Conservation (phyloP, 2,797 vertebrate genomes). For the Xyrichtys novacula region DNA sequence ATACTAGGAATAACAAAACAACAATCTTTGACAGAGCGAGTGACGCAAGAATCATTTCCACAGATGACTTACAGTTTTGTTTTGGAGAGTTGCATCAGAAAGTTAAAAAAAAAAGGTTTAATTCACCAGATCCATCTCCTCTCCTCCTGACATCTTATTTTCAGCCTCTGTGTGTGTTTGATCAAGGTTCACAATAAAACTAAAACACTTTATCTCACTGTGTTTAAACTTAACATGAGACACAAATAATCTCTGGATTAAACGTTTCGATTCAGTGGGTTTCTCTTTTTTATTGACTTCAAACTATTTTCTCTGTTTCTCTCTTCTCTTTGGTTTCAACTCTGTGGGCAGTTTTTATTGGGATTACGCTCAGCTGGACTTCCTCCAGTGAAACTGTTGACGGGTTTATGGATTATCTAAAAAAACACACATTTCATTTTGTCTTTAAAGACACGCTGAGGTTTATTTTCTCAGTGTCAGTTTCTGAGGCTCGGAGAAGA, state of each 20-base stretch:
- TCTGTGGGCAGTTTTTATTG: neutral
- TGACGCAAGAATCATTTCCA: neutral
- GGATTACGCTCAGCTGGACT: neutral
- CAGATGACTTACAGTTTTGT: neutral
- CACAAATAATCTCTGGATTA: conserved; percentile 23
- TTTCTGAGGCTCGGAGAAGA: neutral
- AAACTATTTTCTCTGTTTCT: neutral
- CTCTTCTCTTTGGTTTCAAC: too few species aligned
- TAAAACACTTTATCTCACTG: conserved; percentile 5
- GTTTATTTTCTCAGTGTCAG: neutral
- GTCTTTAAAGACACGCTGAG: neutral
- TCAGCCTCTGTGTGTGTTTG: neutral
- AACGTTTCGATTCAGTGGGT: too few species aligned
- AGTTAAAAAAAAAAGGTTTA: neutral
- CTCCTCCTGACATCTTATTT: neutral
- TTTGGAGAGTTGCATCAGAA: neutral
- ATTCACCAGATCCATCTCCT: neutral
- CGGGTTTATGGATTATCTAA: neutral
- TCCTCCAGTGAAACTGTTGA: too few species aligned
- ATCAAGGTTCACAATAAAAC: neutral
- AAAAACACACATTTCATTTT: too few species aligned
- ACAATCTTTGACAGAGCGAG: neutral
- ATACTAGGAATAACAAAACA: too few species aligned
- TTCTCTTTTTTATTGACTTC: too few species aligned
- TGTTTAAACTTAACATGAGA: neutral